These are phyloP conservation scores for Lasiommata megera DNA, from an alignment of 2,888 invertebrate genomes.

Conservation along the genomic window DNA sequence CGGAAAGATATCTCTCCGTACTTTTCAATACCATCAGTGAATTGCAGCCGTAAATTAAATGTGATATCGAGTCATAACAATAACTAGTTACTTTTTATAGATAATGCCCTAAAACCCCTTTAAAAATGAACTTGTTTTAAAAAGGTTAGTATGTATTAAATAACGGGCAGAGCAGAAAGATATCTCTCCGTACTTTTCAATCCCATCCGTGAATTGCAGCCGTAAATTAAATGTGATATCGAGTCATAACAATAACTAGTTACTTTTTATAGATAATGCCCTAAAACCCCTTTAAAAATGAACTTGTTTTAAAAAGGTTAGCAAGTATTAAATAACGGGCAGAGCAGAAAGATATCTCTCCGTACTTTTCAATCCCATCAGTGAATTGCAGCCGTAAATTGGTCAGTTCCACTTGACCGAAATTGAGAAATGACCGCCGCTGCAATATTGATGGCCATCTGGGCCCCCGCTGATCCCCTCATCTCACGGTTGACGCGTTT, in stretches of 20 bases:
- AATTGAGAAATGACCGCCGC: constrained; percentile 74
- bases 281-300: neutral
- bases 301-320: too few species aligned
- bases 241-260: constrained; percentile 64
- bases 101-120: neutral
- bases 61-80: too few species aligned
- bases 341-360: constrained; percentile 54
- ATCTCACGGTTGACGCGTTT: constrained; percentile 65
- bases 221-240: constrained; percentile 78
- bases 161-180: constrained; percentile 38
- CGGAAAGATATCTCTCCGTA: too few species aligned
- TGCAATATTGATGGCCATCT: constrained; percentile 68
- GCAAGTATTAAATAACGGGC: neutral
- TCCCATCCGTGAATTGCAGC: constrained; percentile 78
- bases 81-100: too few species aligned
- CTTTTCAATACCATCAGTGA: constrained; percentile 76
- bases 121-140: neutral
- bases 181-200: constrained; percentile 67
- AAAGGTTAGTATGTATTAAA: neutral
- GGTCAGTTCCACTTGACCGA: constrained; percentile 76
- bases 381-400: constrained; percentile 79
- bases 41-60: constrained; percentile 79
- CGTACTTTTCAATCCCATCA: constrained; percentile 72
- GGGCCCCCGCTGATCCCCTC: constrained; percentile 49
- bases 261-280: neutral